These are phyloP conservation scores for Notolabrus celidotus DNA, from an alignment of 2,797 vertebrate genomes.

Conservation along the genomic window DNA sequence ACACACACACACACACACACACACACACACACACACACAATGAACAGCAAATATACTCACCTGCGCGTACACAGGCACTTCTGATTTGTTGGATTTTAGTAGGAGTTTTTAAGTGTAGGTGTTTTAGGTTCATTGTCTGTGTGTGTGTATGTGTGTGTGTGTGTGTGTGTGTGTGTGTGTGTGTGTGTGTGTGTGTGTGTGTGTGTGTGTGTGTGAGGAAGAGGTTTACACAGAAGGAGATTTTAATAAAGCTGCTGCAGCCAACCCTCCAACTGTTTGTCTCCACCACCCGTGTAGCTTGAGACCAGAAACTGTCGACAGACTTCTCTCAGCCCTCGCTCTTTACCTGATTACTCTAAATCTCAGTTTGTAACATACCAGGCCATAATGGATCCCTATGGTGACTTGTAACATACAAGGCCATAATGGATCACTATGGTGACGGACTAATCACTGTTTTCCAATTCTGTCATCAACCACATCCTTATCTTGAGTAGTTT, in stretches of 20 bases:
- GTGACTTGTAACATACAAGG: conserved; percentile 21
- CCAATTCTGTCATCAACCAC: conserved; percentile 26
- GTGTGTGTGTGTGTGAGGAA: not conserved
- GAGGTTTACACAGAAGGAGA: not conserved
- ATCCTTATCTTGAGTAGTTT: not conserved
- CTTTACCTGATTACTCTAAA: conserved; percentile 44
- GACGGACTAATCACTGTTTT: conserved; percentile 25
- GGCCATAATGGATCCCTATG: conserved; percentile 9
- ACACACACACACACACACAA: conserved; percentile 18
- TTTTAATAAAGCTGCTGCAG: conserved; percentile 11
- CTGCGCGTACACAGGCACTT: conserved; percentile 33
- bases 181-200: no score
- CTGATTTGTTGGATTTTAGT: conserved; percentile 37
- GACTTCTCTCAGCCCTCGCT: conserved; percentile 22
- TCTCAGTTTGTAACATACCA: conserved; percentile 19
- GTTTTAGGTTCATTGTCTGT: conserved; percentile 24
- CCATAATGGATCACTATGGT: conserved; percentile 12
- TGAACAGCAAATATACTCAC: conserved; percentile 42
- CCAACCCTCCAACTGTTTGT: conserved; percentile 8
- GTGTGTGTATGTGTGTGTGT: no score
- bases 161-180: no score
- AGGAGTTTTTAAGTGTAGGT: conserved; percentile 39
- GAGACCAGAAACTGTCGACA: conserved; percentile 35
- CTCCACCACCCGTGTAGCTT: conserved; percentile 30
- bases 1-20: conserved; percentile 23